A percentile compares a stretch with the other conserved stretches of the same genome.
These are phyloP conservation scores for Diploptera punctata DNA, from an alignment of 2,888 invertebrate species.

Conservation along the genomic window DNA sequence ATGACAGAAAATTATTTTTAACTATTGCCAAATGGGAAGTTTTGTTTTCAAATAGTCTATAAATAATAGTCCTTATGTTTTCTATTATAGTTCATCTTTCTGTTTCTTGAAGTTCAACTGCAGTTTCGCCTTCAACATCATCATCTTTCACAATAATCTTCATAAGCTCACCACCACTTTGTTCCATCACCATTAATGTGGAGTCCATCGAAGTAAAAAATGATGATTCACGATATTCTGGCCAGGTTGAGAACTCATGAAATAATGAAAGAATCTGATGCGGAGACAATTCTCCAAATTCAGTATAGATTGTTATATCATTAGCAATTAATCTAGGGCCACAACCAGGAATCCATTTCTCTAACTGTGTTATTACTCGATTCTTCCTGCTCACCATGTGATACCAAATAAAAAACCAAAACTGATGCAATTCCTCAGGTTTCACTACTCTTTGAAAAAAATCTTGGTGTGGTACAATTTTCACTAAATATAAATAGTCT, in stretches of 20 bases:
- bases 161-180: conserved; percentile 14
- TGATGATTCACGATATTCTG: conserved; percentile 68
- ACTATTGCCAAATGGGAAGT: no score
- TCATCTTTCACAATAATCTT: background rate
- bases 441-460: conserved; percentile 45
- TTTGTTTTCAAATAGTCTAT: no score
- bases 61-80: no score
- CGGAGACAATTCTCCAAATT: conserved; percentile 72
- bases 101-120: no score
- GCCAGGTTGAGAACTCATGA: conserved; percentile 67
- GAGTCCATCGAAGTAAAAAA: conserved; percentile 71
- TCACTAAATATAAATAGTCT: conserved; percentile 67
- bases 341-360: conserved; percentile 80
- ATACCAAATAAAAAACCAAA: conserved; percentile 75
- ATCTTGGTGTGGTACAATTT: conserved; percentile 65
- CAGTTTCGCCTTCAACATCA: conserved; percentile 18
- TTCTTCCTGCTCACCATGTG: conserved; percentile 65
- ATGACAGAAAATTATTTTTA: no score
- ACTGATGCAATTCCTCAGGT: conserved; percentile 63
- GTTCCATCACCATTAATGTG: conserved; percentile 60
- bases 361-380: conserved; percentile 72
- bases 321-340: conserved; percentile 68
- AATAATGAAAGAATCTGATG: conserved; percentile 70
- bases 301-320: conserved; percentile 73
- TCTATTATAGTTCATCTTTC: no score